These are phyloP conservation scores for Cynopterus sphinx DNA, from an alignment of 2,797 vertebrate genomes.

Conservation along the genomic window DNA sequence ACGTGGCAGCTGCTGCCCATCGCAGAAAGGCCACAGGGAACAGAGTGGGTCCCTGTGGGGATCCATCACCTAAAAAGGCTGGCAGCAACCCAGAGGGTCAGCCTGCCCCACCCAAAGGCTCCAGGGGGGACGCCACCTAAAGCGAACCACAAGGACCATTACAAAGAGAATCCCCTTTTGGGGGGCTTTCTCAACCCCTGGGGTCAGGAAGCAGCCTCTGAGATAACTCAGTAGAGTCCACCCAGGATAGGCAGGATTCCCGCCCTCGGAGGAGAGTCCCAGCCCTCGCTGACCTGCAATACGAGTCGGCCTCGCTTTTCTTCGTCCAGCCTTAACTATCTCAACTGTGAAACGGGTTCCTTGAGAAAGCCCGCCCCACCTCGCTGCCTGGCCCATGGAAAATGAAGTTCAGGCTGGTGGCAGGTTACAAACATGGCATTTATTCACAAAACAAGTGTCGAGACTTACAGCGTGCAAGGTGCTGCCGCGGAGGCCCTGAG, in stretches of 20 bases:
- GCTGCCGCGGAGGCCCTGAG: background rate
- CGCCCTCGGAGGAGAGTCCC: background rate
- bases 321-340: background rate
- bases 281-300: rapidly evolving
- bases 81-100: background rate
- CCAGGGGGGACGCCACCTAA: conserved; percentile 16
- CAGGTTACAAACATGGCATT: background rate
- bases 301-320: background rate
- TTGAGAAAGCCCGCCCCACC: background rate
- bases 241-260: background rate
- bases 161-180: background rate
- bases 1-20: conserved; percentile 60
- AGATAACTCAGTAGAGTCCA: background rate
- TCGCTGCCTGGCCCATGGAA: background rate
- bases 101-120: conserved; percentile 19
- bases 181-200: background rate
- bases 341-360: background rate
- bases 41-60: background rate
- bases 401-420: background rate
- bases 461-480: background rate
- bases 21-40: conserved; percentile 58
- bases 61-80: conserved; percentile 1
- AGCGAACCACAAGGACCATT: background rate
- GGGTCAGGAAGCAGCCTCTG: background rate
- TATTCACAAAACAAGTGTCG: background rate